Base-by-base conservation (phyloP, 2,113 vertebrate genomes). In the Procavia capensis region DNA sequence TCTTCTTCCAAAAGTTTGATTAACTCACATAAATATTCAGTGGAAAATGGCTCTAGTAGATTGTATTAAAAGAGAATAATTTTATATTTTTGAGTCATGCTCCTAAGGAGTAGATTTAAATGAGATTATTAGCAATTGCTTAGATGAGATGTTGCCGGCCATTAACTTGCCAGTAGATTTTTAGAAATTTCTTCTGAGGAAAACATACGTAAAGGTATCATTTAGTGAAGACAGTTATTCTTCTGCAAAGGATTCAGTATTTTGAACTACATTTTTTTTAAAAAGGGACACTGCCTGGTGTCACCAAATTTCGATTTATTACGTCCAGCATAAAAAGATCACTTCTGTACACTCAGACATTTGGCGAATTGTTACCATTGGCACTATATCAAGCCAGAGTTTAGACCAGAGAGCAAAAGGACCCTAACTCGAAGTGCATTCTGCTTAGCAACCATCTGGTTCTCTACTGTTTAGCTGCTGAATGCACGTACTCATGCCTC, bases 381-480 rank as follows among this genome's bases (percentile, higher is more conserved):
- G 22, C 94, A 85, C 80, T 93, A 8, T 66, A 47, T 76, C 95
- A 97, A 87, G 79, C 83, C n/a, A 50, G 76, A 91, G 84, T 97
- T 85, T 95, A 72, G 27, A 85, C 79, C 59, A 59, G 66, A 95
- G 84, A 83, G 45, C 82, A 25, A 64, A 96, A 31, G 1, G 57
- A 89, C 47, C 29, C 0, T 95, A 64, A 82, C 17, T 94, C 39
- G 36, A 24, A 90, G 72, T 97, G 95, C 87, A 31, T 92, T 95
- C 72, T 98, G 83, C 94, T 85, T 98, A 97, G 97, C 95, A 98
- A 88, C 95, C 87, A 80, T 59, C 41, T 95, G 97, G 89, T 98
- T 98, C 78, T 97, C 89, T 95, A 27, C 84, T 98, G 34, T 97
- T 98, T 98, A 97, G 95, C 95, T 94, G 4, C 94, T 96, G 95